Evolutionary conservation across 2,888 invertebrate species (phyloP), one percentile per base, ranked within the genome.

Genomic region (Leptura quadrifasciata): DNA sequence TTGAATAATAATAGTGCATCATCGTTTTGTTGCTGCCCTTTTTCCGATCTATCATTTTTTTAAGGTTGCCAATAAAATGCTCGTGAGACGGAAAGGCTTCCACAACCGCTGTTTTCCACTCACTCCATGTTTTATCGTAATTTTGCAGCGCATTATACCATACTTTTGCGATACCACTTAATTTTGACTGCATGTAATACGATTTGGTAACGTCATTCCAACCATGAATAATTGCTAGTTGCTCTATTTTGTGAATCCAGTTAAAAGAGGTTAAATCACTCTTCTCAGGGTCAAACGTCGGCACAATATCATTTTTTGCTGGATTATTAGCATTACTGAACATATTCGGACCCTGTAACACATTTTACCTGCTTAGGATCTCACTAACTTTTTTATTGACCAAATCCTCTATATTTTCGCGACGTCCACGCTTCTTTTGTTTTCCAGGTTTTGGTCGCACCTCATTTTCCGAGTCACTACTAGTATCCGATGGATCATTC

Each of bases 31-130:
- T n/a, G 1, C 4, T 20, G 9, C 1, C 31, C 63, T 85, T 85
- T 12, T 27, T 81, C 47, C 84, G 74, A 1, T 72, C 61, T n/a
- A 85, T 60, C 84, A 86, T 84, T 21, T 73, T 74, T 73, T 85
- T 85, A 6, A 86, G 71, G 4, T 58, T 72, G 21, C 85, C 83
- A 0, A 82, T 83, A 54, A 74, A 85, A 61, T 85, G 83, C 0
- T 72, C 79, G 0, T 83, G 81, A 31, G 83, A 74, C 2, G 80
- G 80, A 68, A 83, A 82, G 8, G 82, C 82, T 10, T 31, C 55
- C 47, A 65, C 39, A 4, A 82, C 24, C 0, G 61, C 76, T 0
- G 31, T 9, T 73, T 86, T 85, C 85, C 86, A 86, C 54, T 77
- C 79, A 2, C 21, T 15, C 58, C 58, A 58, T 24, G 58, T 58